These are phyloP conservation scores for Vimba vimba DNA, from an alignment of 2,113 vertebrate genomes.

Conservation along the genomic window DNA sequence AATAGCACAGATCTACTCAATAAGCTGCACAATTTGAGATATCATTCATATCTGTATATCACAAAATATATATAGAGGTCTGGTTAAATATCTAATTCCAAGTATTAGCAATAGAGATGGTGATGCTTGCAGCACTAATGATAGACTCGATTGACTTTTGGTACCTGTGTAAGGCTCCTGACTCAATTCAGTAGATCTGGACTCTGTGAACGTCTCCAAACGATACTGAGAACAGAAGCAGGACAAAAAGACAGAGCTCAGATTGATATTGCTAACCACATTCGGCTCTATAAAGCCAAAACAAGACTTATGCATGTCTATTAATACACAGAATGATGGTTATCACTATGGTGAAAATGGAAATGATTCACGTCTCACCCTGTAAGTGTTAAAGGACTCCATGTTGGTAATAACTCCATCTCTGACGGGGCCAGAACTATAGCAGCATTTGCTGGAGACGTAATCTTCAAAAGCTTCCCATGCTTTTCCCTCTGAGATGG, in stretches of 20 bases:
- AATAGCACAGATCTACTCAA: too few relatives aligned
- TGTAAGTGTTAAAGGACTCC: conserved; percentile 69
- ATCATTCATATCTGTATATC: too few relatives aligned
- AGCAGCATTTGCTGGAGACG: conserved; percentile 65
- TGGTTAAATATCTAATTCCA: too few relatives aligned
- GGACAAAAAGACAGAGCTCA: neutral
- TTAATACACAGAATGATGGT: neutral
- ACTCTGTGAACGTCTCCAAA: conserved; percentile 74
- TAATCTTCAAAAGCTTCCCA: conserved; percentile 56
- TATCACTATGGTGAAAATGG: neutral
- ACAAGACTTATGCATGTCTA: neutral
- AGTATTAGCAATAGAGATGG: too few relatives aligned
- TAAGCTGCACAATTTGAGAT: too few relatives aligned
- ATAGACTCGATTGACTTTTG: too few relatives aligned
- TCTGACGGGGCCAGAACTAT: conserved; percentile 50
- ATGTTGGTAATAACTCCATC: conserved; percentile 69
- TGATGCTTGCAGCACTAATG: too few relatives aligned
- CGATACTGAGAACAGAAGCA: conserved; percentile 62
- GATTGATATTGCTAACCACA: neutral
- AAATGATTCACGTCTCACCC: conserved; percentile 57
- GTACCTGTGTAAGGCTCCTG: conserved; percentile 63
- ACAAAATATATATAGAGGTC: too few relatives aligned
- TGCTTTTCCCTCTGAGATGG: conserved; percentile 65
- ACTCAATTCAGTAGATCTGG: conserved; percentile 66
- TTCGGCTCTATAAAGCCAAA: neutral